Conservation (phyloP, 1,140 invertebrate species). For the Sitodiplosis mosellana region DNA sequence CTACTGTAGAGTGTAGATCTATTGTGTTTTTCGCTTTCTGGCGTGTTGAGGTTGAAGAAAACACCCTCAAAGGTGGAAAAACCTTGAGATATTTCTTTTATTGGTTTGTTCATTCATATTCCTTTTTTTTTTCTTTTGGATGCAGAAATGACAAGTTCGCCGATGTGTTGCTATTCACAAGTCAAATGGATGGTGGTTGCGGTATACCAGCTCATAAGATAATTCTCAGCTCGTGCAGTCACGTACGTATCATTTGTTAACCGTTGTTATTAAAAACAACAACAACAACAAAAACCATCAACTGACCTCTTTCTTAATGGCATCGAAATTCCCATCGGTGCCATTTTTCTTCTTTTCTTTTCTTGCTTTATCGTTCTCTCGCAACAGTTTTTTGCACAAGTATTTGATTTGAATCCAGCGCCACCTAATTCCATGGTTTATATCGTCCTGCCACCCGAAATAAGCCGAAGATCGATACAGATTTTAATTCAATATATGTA, state of each 20-base stretch:
- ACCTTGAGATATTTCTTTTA: no score
- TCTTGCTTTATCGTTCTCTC: constrained; percentile 10
- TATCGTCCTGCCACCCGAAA: constrained; percentile 61
- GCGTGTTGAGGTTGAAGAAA: no score
- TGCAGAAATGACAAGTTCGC: constrained; percentile 48
- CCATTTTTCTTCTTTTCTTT: background rate
- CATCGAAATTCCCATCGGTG: no score
- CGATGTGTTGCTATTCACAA: constrained; percentile 62
- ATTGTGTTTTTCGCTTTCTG: no score
- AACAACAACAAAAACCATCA: background rate
- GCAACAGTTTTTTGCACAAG: constrained; percentile 26
- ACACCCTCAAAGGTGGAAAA: no score
- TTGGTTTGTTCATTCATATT: background rate
- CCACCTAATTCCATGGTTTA: constrained; percentile 37
- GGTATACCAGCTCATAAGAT: constrained; percentile 73
- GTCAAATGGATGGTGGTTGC: constrained; percentile 36
- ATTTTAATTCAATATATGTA: constrained; percentile 76
- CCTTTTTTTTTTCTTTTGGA: background rate
- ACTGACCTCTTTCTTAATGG: background rate
- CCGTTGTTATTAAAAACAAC: background rate
- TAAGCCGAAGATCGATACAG: constrained; percentile 55
- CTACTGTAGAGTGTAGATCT: no score
- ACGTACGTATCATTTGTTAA: constrained; percentile 5
- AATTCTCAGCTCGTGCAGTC: constrained; percentile 60
- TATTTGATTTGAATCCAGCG: constrained; percentile 20